Evolutionary conservation across 2,113 vertebrate genomes (phyloP).

Genomic region (Verasper variegatus): DNA sequence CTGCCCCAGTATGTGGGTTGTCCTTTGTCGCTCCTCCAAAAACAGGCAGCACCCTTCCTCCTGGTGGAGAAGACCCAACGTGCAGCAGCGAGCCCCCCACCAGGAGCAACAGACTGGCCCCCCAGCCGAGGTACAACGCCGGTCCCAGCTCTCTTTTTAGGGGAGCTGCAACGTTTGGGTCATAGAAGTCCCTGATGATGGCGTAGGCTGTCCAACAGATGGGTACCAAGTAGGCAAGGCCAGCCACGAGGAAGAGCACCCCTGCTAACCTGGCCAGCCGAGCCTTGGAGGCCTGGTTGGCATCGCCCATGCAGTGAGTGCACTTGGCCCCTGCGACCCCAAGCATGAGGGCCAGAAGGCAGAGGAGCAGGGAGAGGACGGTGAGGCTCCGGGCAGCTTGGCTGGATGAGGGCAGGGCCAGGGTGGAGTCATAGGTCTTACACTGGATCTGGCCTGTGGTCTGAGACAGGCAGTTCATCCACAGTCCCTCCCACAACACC

Average conservation of each 20-base stretch:
- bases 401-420: conserved; percentile 83
- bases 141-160: conserved; percentile 82
- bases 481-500: conserved; percentile 89
- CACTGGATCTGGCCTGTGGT: conserved; percentile 83
- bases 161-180: conserved; percentile 72
- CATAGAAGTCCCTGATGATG: conserved; percentile 80
- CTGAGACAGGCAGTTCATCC: conserved; percentile 91
- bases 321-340: conserved; percentile 86
- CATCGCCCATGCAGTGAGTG: conserved; percentile 85
- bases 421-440: conserved; percentile 88
- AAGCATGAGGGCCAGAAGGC: conserved; percentile 82
- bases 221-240: conserved; percentile 74
- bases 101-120: conserved; percentile 73
- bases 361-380: conserved; percentile 83
- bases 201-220: conserved; percentile 77
- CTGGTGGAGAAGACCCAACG: conserved; percentile 68
- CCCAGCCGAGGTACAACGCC: conserved; percentile 81
- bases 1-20: conserved; percentile 31
- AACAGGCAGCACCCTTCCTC: conserved; percentile 35
- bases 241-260: conserved; percentile 74
- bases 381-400: conserved; percentile 84
- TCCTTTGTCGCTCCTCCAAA: conserved; percentile 59
- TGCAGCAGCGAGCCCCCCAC: conserved; percentile 77
- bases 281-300: conserved; percentile 79
- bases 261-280: conserved; percentile 76